These are phyloP conservation scores for Thunnus thynnus DNA, from an alignment of 2,113 vertebrate species.

Conservation along the genomic window DNA sequence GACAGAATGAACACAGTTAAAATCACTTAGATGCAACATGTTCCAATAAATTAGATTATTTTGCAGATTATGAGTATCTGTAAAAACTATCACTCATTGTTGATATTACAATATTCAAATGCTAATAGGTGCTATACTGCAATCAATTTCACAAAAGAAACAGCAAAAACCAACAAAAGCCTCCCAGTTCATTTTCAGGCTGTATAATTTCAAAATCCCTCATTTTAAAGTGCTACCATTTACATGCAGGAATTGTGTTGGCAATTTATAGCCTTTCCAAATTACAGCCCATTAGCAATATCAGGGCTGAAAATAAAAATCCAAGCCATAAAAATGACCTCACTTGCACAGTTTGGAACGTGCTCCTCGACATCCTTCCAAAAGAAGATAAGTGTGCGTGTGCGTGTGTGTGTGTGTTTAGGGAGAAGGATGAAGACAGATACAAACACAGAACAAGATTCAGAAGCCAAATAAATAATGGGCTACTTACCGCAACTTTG, in stretches of 20 bases:
- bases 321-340: conserved; percentile 65
- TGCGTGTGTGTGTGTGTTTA: conserved; percentile 16
- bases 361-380: conserved; percentile 36
- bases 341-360: conserved; percentile 52
- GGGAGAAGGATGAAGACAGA: conserved; percentile 41
- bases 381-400: conserved; percentile 14
- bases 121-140: conserved; percentile 75
- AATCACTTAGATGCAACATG: conserved; percentile 73
- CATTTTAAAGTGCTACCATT: conserved; percentile 73
- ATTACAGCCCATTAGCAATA: conserved; percentile 77
- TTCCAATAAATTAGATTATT: conserved; percentile 78
- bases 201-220: conserved; percentile 76
- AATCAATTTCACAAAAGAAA: conserved; percentile 74
- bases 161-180: conserved; percentile 72
- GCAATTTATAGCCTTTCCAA: conserved; percentile 72
- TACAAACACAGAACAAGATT: conserved; percentile 60
- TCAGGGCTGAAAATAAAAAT: conserved; percentile 69
- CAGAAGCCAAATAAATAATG: conserved; percentile 82
- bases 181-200: conserved; percentile 66
- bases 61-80: conserved; percentile 76
- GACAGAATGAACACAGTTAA: conserved; percentile 67
- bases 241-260: conserved; percentile 63
- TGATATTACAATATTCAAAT: conserved; percentile 77
- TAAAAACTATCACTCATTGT: conserved; percentile 73
- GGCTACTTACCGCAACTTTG: conserved; percentile 97